Evolutionary conservation across 2,888 invertebrate species (phyloP), one percentile per base, ranked within the genome.

Genomic region (Euproctis similis): DNA sequence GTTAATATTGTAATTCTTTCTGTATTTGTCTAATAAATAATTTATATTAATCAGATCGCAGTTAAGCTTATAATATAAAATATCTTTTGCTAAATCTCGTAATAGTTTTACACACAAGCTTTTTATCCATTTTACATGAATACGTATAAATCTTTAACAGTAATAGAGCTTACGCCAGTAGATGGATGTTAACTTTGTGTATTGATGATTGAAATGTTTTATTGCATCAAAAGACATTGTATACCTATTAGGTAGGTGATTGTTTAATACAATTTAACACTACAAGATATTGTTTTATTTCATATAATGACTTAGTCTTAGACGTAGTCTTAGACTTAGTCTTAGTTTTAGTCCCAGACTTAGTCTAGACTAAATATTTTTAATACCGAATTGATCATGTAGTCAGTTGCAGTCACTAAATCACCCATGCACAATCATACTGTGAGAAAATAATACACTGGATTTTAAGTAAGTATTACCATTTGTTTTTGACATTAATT

Each of bases 181-280:
- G 47, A 33, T 33, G 36, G 27, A n/a, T n/a, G n/a, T n/a, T 23
- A 34, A 36, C 16, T 33, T n/a, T n/a, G n/a, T n/a, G n/a, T n/a
- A n/a, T n/a, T 42, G 37, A 36, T 49, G 34, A 26, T 21, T 44
- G 43, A 31, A 32, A 53, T 42, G 35, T 45, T 39, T 53, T 59
- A 59, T 54, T 50, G 52, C 54, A 43, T 49, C 48, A 51, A 39
- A 43, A 57, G 44, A 49, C 61, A 52, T 59, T 59, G 43, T 54
- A 51, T 42, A 49, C 45, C 42, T 59, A 56, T 60, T 65, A 59
- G 64, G 63, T 66, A 59, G 64, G 63, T 65, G 61, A 65, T 52
- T 46, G 59, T 74, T 70, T 76, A 78, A 77, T 78, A 78, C 67
- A 78, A 69, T 53, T 67, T 80, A 80, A 78, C 64, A 68, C 61